These are phyloP conservation scores for Epistrophella euchroma DNA, from an alignment of 2,888 invertebrate species.

Conservation along the genomic window DNA sequence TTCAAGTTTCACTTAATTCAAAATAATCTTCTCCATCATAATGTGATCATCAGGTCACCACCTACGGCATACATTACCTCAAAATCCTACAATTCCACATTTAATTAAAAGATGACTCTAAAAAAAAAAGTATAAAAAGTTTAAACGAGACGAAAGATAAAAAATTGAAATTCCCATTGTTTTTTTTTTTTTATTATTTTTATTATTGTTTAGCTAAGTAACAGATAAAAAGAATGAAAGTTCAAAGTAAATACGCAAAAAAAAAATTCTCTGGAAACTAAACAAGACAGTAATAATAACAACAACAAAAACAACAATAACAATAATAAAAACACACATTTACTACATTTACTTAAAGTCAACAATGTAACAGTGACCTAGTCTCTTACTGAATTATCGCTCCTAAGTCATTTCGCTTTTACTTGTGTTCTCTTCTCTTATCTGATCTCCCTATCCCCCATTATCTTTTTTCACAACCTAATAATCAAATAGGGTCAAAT, in stretches of 20 bases:
- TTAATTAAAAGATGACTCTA: neutral
- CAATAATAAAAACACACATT: constrained; percentile 31
- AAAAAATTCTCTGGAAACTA: constrained; percentile 11
- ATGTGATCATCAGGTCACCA: neutral
- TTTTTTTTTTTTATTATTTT: neutral
- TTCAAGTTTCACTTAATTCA: constrained; percentile 47
- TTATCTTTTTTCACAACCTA: constrained; percentile 49
- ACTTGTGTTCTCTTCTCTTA: constrained; percentile 14
- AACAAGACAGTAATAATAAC: neutral
- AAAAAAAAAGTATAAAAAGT: neutral
- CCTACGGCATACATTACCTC: neutral
- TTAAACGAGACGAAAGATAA: neutral
- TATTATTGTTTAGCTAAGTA: neutral
- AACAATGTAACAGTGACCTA: constrained; percentile 69
- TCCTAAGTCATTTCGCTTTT: constrained; percentile 58
- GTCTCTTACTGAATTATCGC: constrained; percentile 43
- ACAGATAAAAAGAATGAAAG: constrained; percentile 69
- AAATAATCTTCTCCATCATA: neutral
- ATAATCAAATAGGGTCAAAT: constrained; percentile 70
- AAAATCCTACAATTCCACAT: neutral
- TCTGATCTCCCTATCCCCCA: neutral
- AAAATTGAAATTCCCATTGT: constrained; percentile 9
- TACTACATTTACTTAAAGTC: constrained; percentile 6
- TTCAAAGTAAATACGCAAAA: constrained; percentile 68
- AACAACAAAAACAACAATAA: constrained; percentile 11